phyloP scores from a whole-genome alignment of 2,888 invertebrate species.

The Thalpophila matura region DNA sequence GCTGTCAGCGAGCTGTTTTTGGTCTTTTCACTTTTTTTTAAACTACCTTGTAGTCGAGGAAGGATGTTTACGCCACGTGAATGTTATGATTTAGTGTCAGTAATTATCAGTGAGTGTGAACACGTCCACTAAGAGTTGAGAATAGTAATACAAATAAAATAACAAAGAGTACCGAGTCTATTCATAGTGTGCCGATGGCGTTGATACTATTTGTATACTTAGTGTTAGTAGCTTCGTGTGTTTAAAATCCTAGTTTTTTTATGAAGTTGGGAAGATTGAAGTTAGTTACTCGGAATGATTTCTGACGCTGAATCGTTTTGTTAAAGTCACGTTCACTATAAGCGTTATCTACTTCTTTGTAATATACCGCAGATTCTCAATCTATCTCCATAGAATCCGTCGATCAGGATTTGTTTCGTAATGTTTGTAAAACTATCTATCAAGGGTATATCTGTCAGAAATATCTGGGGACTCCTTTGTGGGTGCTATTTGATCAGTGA shows the following conservation, averaged over 20 bases:
- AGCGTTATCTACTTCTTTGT: conserved; percentile 34
- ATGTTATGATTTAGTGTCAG: conserved; percentile 88
- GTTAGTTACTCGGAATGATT: conserved; percentile 39
- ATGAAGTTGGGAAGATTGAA: conserved; percentile 55
- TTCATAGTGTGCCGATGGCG: conserved; percentile 77
- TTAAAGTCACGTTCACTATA: conserved; percentile 45
- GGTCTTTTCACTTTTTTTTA: conserved; percentile 79
- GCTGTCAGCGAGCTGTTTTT: conserved; percentile 86
- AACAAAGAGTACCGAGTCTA: conserved; percentile 84
- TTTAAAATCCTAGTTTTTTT: conserved; percentile 69
- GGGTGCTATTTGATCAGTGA: conserved; percentile 89
- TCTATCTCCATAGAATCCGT: conserved; percentile 60
- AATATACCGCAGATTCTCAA: conserved; percentile 51
- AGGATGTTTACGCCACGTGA: conserved; percentile 89
- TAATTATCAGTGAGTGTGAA: conserved; percentile 89
- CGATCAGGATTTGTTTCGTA: conserved; percentile 75
- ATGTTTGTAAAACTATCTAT: conserved; percentile 86
- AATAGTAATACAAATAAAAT: conserved; percentile 87
- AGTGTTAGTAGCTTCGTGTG: conserved; percentile 76
- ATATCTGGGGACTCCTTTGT: conserved; percentile 89
- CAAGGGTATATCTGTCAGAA: conserved; percentile 86
- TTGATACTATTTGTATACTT: conserved; percentile 77
- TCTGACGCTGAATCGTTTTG: conserved; percentile 35
- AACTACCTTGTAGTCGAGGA: conserved; percentile 73
- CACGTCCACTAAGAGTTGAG: conserved; percentile 85